Conservation (phyloP, 1,140 invertebrate species). For the Phymastichus coffea region DNA sequence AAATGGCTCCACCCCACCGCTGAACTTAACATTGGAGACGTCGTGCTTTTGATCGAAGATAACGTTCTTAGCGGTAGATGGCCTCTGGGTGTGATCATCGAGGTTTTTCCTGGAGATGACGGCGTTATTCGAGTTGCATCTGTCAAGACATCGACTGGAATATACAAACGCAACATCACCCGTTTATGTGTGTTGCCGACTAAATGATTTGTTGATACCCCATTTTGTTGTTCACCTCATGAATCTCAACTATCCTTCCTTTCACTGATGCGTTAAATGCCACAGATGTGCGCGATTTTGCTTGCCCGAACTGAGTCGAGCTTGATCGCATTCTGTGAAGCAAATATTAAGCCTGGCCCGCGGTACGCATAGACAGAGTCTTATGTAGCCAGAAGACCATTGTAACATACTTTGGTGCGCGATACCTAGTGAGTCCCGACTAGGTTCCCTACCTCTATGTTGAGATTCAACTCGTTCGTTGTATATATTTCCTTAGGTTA, state of each 20-base stretch:
- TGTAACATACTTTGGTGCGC: too few relatives aligned
- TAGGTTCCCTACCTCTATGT: too few relatives aligned
- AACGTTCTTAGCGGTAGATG: background rate
- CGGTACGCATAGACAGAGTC: too few relatives aligned
- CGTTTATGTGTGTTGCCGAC: background rate
- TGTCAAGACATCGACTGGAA: background rate
- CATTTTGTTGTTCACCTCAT: too few relatives aligned
- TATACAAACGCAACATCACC: background rate
- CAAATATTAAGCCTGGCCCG: background rate
- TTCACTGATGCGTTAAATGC: background rate
- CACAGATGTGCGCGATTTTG: background rate
- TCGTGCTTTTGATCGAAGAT: slow-evolving; percentile 4
- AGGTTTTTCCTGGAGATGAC: slow-evolving; percentile 1
- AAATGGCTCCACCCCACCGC: background rate
- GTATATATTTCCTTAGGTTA: too few relatives aligned
- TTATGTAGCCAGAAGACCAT: too few relatives aligned
- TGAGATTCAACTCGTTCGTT: too few relatives aligned
- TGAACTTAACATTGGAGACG: background rate
- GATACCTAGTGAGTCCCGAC: too few relatives aligned
- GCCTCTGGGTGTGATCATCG: too few relatives aligned
- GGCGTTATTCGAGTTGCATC: background rate
- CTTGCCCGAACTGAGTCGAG: background rate
- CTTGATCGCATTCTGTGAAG: background rate
- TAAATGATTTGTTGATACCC: background rate
- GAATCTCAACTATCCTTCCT: too few relatives aligned